A percentile compares a stretch with the other conserved stretches of the same genome.
phyloP scores from a whole-genome alignment of 2,888 invertebrate genomes.

The Myopa testacea region DNA sequence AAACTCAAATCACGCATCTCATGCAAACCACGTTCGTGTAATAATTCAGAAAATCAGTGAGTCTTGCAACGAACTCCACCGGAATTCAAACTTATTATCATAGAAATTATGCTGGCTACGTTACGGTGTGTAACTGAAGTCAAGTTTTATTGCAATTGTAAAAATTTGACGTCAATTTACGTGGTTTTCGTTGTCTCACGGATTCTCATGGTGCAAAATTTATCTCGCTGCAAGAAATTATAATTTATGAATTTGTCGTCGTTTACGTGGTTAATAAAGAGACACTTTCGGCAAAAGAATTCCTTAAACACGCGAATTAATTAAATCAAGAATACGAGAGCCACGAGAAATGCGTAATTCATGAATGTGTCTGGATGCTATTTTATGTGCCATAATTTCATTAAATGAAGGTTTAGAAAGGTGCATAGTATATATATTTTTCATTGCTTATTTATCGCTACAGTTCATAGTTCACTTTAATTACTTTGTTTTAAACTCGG shows the following conservation, averaged over 20 bases:
- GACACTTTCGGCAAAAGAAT: background rate
- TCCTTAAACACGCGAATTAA: too few species aligned
- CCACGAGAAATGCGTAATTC: too few species aligned
- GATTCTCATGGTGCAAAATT: background rate
- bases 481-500: too few species aligned
- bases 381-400: too few species aligned
- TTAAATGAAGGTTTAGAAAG: too few species aligned
- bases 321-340: too few species aligned
- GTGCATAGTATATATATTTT: too few species aligned
- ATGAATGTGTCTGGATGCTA: too few species aligned
- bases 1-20: slow-evolving; percentile 37
- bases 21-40: slow-evolving; percentile 52
- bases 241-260: slow-evolving; percentile 4
- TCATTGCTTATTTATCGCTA: too few species aligned
- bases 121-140: background rate
- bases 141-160: background rate
- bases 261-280: background rate
- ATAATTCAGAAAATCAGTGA: slow-evolving; percentile 45
- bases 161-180: slow-evolving; percentile 23
- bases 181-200: slow-evolving; percentile 13
- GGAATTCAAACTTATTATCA: slow-evolving; percentile 29
- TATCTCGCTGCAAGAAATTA: slow-evolving; percentile 4
- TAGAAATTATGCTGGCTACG: background rate
- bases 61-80: background rate
- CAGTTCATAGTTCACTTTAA: too few species aligned